Conservation (phyloP, 2,113 vertebrate species). For the Heteronetta atricapilla region DNA sequence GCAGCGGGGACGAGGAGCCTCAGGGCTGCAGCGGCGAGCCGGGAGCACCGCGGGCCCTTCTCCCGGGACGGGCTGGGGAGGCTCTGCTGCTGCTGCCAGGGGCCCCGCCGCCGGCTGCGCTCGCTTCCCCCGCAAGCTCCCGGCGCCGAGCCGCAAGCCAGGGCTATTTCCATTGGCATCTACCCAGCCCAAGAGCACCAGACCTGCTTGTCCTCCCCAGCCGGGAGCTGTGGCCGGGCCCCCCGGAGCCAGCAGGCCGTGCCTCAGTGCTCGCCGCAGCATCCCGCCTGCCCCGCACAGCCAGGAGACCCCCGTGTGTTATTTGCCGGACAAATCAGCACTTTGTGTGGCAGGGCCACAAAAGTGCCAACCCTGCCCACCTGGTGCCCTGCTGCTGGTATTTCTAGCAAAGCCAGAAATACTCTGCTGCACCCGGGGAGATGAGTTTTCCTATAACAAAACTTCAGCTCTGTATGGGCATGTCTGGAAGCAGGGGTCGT, state of each 20-base stretch:
- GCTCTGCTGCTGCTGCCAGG: too few species aligned
- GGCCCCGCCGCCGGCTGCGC: too few species aligned
- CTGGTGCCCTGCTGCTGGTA: too few species aligned
- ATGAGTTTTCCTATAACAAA: not conserved
- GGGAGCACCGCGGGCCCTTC: too few species aligned
- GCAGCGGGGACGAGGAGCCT: too few species aligned
- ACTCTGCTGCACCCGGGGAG: not conserved
- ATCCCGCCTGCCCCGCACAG: not conserved
- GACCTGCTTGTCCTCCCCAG: not conserved
- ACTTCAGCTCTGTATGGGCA: not conserved
- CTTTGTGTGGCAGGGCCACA: too few species aligned
- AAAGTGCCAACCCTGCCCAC: not conserved
- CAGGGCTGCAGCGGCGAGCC: too few species aligned
- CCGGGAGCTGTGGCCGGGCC: not conserved
- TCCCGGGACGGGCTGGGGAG: not conserved
- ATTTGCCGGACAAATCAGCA: not conserved
- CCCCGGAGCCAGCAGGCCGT: not conserved
- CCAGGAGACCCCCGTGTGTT: not conserved
- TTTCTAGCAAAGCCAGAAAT: not conserved
- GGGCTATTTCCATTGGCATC: not conserved
- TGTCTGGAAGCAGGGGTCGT: not conserved
- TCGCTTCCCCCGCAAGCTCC: too few species aligned
- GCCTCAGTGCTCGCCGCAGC: not conserved
- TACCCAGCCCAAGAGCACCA: too few species aligned
- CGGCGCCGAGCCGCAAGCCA: not conserved